Evolutionary conservation across 2,888 invertebrate genomes (phyloP), one percentile per base, ranked within the genome.

Genomic region (Hirtodrosophila alboralis): DNA sequence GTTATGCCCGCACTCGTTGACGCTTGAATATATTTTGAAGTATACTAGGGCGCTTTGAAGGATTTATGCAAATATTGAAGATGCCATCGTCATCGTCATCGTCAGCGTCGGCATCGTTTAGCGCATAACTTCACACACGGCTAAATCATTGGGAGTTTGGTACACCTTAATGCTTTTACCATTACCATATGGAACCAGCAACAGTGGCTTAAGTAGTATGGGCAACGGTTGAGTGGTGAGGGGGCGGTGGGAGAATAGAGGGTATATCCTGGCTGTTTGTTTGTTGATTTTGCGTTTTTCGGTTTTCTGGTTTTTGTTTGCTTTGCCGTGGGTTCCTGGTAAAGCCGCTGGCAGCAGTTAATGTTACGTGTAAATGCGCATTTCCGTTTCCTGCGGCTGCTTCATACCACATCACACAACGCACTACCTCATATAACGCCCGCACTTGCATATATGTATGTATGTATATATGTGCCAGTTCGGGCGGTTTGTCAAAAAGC

Each of bases 311-410:
- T 49, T 80, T 76, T 76, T 84, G 84, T 76, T 84, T 76, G 81
- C 66, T 43, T 53, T 66, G 45, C 56, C 56, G 60, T 62, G 70
- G 65, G 59, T 40, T 54, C 44, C 16, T 59, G 56, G 49, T 52
- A 58, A 31, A 76, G 47, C 45, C 62, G 48, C 67, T 67, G 68
- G 78, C 69, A 63, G 80, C 86, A 74, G 77, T 81, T 85, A 85
- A 81, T 81, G 80, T 85, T 81, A 84, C 80, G 86, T 81, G 84
- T 81, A 81, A 85, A 81, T 85, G 86, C 80, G 86, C 86, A 85
- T 81, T 81, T 85, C 86, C 86, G 81, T 67, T 85, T 81, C 80
- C 84, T 73, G 80, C 43, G 60, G 71, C 71, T 49, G 49, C 16
- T 38, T 57, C 44, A 12, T 41, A 33, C 63, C 36, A 34, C 56